A percentile compares a stretch with the other conserved stretches of the same genome.
Evolutionary conservation across 2,888 invertebrate genomes (phyloP).

Genomic region (Strigamia transsilvanica): DNA sequence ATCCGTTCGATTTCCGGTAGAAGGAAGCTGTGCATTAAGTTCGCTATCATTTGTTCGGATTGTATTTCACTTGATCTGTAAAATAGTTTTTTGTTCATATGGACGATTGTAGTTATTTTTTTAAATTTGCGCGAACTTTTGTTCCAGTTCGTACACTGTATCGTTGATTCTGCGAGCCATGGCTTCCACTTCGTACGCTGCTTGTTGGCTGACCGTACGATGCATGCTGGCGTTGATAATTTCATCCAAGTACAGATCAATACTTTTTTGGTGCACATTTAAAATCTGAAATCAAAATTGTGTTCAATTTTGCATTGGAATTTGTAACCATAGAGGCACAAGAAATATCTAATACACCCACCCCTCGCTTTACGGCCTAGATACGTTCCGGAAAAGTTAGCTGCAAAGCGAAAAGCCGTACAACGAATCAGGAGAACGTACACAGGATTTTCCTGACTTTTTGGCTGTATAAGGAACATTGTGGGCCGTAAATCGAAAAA

Average conservation of each 20-base stretch:
- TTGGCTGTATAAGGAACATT: too few species aligned
- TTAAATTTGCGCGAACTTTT: constrained; percentile 2
- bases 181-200: constrained; percentile 68
- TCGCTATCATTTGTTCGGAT: constrained; percentile 66
- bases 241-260: constrained; percentile 66
- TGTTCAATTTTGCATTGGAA: background rate
- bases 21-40: constrained; percentile 66
- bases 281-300: constrained; percentile 64
- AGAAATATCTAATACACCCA: too few species aligned
- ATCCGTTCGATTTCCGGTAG: constrained; percentile 63
- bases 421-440: too few species aligned
- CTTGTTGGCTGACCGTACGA: constrained; percentile 69
- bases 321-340: too few species aligned
- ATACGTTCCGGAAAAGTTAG: too few species aligned
- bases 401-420: too few species aligned
- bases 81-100: too few species aligned
- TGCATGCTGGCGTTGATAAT: constrained; percentile 72
- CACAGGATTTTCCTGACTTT: too few species aligned
- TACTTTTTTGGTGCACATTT: constrained; percentile 68
- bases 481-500: too few species aligned
- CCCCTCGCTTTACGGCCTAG: too few species aligned
- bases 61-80: constrained; percentile 60
- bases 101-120: too few species aligned
- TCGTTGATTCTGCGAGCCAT: constrained; percentile 70
- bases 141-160: constrained; percentile 66